Evolutionary conservation across 37 sponge, comb jelly and placozoan genomes (phyloP).

Genomic region (Chondrosia reniformis): DNA sequence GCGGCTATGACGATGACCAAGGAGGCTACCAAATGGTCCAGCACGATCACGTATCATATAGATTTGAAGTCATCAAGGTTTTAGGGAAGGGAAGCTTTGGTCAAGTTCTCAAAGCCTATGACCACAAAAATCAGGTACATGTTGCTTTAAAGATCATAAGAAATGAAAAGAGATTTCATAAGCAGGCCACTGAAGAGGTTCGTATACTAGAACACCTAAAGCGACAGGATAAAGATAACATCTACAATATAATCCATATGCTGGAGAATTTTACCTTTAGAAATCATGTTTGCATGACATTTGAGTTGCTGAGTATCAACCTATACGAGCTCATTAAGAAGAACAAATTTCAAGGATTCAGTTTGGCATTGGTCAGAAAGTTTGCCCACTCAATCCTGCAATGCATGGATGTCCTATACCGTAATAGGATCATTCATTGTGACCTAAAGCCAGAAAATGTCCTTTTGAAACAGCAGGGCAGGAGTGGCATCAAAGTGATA

Average conservation of each 20-base stretch:
- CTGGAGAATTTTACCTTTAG: slow-evolving; percentile 91
- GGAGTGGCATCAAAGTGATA: slow-evolving; percentile 95
- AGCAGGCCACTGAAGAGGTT: slow-evolving; percentile 94
- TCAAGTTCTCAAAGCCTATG: slow-evolving; percentile 95
- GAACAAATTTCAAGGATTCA: slow-evolving; percentile 99
- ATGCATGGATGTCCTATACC: slow-evolving; percentile 86
- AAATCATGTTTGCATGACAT: slow-evolving; percentile 95
- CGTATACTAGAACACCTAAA: slow-evolving; percentile 87
- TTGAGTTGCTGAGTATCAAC: slow-evolving; percentile 97
- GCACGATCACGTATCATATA: slow-evolving; percentile 92
- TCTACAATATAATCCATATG: slow-evolving; percentile 93
- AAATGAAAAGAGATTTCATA: slow-evolving; percentile 96
- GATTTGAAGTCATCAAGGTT: slow-evolving; percentile 93
- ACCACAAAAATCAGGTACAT: slow-evolving; percentile 89
- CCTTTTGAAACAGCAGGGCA: slow-evolving; percentile 85
- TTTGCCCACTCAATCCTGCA: slow-evolving; percentile 96
- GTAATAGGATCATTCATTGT: slow-evolving; percentile 98
- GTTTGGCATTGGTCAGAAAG: slow-evolving; percentile 90
- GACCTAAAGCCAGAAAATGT: slow-evolving; percentile 99
- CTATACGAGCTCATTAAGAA: slow-evolving; percentile 99
- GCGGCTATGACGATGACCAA: slow-evolving; percentile 92
- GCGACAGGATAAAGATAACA: slow-evolving; percentile 88
- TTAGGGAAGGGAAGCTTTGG: slow-evolving; percentile 98
- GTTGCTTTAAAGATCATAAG: slow-evolving; percentile 94
- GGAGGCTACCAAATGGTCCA: slow-evolving; percentile 80